Base-by-base conservation (phyloP, 1,140 invertebrate species). In the Drosophila pseudoananassae region DNA sequence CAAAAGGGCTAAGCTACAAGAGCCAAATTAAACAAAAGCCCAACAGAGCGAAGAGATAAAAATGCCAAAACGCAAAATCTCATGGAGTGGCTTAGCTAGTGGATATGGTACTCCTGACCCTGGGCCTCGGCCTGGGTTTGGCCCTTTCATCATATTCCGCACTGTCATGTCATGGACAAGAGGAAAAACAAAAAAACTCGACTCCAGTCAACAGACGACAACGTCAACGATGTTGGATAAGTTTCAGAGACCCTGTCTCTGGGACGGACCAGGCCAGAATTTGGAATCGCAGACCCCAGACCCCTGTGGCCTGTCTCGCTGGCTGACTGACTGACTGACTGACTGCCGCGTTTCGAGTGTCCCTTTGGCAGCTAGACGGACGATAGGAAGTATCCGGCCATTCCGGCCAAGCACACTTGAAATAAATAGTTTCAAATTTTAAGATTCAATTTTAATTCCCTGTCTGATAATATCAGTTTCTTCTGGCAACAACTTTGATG, bases 61-160 rank as follows among this genome's bases (percentile, higher is more conserved):
- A 31, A 70, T 65, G 51, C 60, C 25, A 58, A 65, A 75, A 74
- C 71, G 57, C 50, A 78, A 59, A 72, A 60, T 20, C 61, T 60
- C 63, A 56, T 38, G 50, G 63, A 69, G 40, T 15, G 40, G 40
- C 8, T 43, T 43, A 17, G 49, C 49, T 29, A 55, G 43, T 17
- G 43, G 17, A 46, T 23, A 17, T 10, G 43, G 43, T 20, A 23
- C 43, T 46, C 43, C 33, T 69, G 55, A 45, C 52, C 59, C 52
- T 33, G 33, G 33, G 20, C 17, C 9, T 58, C 31, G 40, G 55
- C 47, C 47, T 55, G 33, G 54, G 49, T 52, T 49, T 27, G 79
- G 82, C 80, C 81, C 80, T 84, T 87, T 84, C 82, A 84, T 87
- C 82, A 84, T 84, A 81, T 84, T 84, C 82, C 81, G 80, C 81